Evolutionary conservation across 2,888 invertebrate species (phyloP).

Genomic region (Stictocephala bisonia): DNA sequence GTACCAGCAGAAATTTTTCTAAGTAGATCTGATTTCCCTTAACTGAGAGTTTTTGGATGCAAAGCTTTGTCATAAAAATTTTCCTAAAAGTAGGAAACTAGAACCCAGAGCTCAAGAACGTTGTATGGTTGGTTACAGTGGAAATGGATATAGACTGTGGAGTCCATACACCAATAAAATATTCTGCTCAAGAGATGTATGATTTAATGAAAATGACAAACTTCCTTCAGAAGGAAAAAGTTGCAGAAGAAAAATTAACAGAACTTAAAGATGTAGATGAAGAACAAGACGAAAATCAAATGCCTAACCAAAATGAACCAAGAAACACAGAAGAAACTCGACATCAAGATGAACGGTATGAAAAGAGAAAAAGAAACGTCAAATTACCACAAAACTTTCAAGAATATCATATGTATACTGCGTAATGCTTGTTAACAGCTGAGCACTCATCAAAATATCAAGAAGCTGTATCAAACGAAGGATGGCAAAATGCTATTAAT

Average conservation of each 20-base stretch:
- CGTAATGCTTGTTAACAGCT: slow-evolving; percentile 46
- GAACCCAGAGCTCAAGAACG: slow-evolving; percentile 40
- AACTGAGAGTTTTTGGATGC: slow-evolving; percentile 46
- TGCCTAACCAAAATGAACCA: no score
- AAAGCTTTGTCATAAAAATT: slow-evolving; percentile 46
- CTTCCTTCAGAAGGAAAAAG: no score
- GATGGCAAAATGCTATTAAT: slow-evolving; percentile 39
- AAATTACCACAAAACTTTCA: slow-evolving; percentile 37
- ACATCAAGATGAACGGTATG: no score
- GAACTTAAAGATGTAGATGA: neutral
- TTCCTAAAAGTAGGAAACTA: slow-evolving; percentile 45
- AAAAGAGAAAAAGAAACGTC: slow-evolving; percentile 34
- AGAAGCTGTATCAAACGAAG: neutral
- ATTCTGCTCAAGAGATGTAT: slow-evolving; percentile 35
- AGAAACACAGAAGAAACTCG: no score
- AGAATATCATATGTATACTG: slow-evolving; percentile 45
- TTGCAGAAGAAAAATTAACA: slow-evolving; percentile 44
- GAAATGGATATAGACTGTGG: slow-evolving; percentile 46
- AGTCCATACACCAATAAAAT: slow-evolving; percentile 41
- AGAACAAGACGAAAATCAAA: no score
- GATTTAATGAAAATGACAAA: no score
- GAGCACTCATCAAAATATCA: slow-evolving; percentile 33
- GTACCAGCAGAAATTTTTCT: slow-evolving; percentile 44
- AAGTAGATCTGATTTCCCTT: neutral
- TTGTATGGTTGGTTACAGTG: slow-evolving; percentile 48